A percentile compares a stretch with the other conserved stretches of the same genome.
phyloP scores from a whole-genome alignment of 2,113 vertebrate genomes.

The Oncorhynchus keta region DNA sequence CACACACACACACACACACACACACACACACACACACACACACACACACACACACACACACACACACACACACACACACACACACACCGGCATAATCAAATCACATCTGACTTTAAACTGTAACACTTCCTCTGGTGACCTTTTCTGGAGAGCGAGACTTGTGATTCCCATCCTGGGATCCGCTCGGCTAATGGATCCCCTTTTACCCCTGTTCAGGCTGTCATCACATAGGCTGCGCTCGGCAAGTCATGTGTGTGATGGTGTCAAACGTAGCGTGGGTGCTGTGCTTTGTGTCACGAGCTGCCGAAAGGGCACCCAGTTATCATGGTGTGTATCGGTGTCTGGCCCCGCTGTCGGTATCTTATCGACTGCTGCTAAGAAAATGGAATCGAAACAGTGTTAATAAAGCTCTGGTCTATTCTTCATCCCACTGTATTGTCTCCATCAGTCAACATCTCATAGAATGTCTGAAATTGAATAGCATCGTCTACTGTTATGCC shows the following conservation, averaged over 20 bases:
- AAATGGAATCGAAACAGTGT: neutral
- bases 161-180: conserved; percentile 10
- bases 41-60: neutral
- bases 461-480: neutral
- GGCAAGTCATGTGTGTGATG: neutral
- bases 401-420: neutral
- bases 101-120: conserved; percentile 33
- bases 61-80: too few species aligned
- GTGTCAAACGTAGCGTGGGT: conserved; percentile 14
- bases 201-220: conserved; percentile 13
- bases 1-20: neutral
- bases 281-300: neutral
- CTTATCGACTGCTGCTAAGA: neutral
- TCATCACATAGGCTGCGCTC: conserved; percentile 3
- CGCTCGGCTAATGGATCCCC: conserved; percentile 21
- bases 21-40: neutral
- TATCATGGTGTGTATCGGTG: neutral
- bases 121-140: conserved; percentile 40
- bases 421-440: neutral
- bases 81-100: neutral
- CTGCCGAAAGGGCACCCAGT: neutral
- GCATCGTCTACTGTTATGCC: neutral
- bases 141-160: conserved; percentile 20
- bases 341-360: neutral
- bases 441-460: neutral